Percentiles rank a stretch among this genome's conserved stretches.
Conservation (phyloP, 2,797 vertebrate species). For the Gymnoscopelus braueri region DNA sequence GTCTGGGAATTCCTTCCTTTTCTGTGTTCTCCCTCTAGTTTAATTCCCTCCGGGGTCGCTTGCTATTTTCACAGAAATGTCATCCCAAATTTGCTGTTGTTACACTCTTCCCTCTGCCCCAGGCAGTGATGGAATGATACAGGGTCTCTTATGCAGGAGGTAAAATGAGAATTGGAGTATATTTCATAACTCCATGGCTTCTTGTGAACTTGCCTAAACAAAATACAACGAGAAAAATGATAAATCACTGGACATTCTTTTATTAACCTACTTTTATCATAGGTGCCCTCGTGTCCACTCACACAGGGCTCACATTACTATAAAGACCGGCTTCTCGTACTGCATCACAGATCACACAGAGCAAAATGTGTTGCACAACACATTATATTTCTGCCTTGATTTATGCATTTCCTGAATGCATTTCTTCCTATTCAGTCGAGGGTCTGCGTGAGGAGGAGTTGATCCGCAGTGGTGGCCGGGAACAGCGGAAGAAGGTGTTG, state of each 20-base stretch:
- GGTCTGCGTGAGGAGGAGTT: conserved; percentile 78
- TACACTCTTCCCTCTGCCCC: conserved; percentile 26
- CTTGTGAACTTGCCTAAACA: neutral
- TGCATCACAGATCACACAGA: too few species aligned
- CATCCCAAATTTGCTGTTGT: conserved; percentile 30
- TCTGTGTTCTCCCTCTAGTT: conserved; percentile 42
- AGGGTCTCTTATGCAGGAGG: neutral
- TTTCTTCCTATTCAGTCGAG: conserved; percentile 61
- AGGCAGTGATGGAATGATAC: conserved; percentile 3
- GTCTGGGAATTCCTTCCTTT: conserved; percentile 72
- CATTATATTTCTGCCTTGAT: too few species aligned
- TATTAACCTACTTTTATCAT: too few species aligned
- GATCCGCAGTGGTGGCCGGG: conserved; percentile 76
- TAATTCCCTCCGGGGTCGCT: conserved; percentile 31
- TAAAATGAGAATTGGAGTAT: neutral
- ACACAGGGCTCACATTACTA: too few species aligned
- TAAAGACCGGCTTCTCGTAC: too few species aligned
- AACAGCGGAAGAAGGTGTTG: conserved; percentile 74
- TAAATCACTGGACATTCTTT: too few species aligned
- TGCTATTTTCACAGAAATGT: conserved; percentile 44
- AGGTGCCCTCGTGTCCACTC: too few species aligned
- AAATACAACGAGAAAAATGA: too few species aligned
- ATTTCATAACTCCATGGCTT: neutral
- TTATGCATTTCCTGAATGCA: too few species aligned
- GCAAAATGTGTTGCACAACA: too few species aligned